Percentiles rank a stretch among this genome's conserved stretches.
These are phyloP conservation scores for Cirrhinus molitorella DNA, from an alignment of 2,797 vertebrate species.

Conservation along the genomic window DNA sequence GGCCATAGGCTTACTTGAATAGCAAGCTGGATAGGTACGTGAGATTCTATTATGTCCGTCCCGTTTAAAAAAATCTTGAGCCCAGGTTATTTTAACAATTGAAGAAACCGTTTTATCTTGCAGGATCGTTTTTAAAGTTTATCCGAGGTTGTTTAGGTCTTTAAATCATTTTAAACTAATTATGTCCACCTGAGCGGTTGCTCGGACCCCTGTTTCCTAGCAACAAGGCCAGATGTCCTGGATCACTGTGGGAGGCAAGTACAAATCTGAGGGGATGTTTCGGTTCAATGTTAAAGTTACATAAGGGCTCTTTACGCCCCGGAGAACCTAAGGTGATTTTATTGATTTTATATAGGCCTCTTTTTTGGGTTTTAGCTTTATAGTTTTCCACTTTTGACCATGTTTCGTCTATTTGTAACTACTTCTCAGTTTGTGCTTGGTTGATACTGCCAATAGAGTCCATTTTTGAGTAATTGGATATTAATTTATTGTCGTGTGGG, in stretches of 20 bases:
- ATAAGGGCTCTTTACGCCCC: background rate
- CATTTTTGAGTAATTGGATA: background rate
- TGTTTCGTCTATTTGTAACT: background rate
- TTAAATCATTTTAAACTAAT: conserved; percentile 31
- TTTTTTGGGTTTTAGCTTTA: background rate
- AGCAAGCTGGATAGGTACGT: too few species aligned
- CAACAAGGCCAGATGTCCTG: conserved; percentile 45
- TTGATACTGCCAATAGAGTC: background rate
- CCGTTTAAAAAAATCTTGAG: background rate
- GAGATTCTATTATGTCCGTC: too few species aligned
- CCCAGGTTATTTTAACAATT: background rate
- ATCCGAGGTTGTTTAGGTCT: background rate
- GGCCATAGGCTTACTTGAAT: too few species aligned
- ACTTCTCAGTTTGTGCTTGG: background rate
- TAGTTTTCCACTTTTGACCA: background rate
- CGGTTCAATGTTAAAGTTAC: conserved; percentile 15
- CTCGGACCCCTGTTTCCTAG: conserved; percentile 37
- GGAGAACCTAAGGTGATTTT: conserved; percentile 1
- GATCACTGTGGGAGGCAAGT: conserved; percentile 22
- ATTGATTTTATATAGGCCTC: background rate
- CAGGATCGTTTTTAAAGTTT: background rate
- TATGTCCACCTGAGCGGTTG: conserved; percentile 24
- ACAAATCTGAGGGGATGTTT: background rate
- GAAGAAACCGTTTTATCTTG: background rate
- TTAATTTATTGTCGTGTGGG: background rate